Evolutionary conservation across 2,113 vertebrate species (phyloP), one percentile per base, ranked within the genome.

Genomic region (Hippocampus zosterae): DNA sequence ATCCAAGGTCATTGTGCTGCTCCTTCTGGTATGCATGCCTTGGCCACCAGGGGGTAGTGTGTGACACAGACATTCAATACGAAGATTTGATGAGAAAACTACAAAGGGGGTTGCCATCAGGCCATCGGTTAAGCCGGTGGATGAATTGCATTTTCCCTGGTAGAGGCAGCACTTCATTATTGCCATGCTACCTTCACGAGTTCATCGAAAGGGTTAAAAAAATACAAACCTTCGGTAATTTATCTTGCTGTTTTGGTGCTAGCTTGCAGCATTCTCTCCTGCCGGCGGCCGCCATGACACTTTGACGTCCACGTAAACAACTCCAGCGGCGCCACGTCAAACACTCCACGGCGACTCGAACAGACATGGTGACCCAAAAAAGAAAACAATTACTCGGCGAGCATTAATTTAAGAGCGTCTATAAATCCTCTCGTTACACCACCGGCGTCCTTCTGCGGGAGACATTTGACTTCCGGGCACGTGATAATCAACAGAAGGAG

Each of bases 161-260:
- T 21, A 7, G 7, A 52, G 50, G 50, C 19, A 21, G 50, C 19
- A 52, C 50, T n/a, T 52, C 19, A 52, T 52, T 8, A n/a, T 12
- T 8, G 21, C 8, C 19, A 1, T 21, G 19, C 8, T 12, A 9
- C 8, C 19, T 8, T 52, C 6, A 50, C 6, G 5, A 7, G 15
- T 16, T 3, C 46, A 50, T 50, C 4, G 46, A 50, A 16, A 6
- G 46, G 46, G 46, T 6, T 50, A 50, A 50, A 50, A 50, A 6
- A 50, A 6, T 46, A 71, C 86, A 13, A 33, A 89, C 90, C 90
- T 88, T 72, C 7, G 66, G 10, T 0, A 13, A 5, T 18, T 18
- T 63, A 8, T 69, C 52, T 0, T 21, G 55, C 29, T 77, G 71
- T 3, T 69, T 13, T 18, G 75, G 18, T 70, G 59, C 76, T 25